Percentiles rank a stretch among this genome's conserved stretches.
Evolutionary conservation across 1,140 invertebrate species (phyloP).

Genomic region (Temnothorax nylanderi): DNA sequence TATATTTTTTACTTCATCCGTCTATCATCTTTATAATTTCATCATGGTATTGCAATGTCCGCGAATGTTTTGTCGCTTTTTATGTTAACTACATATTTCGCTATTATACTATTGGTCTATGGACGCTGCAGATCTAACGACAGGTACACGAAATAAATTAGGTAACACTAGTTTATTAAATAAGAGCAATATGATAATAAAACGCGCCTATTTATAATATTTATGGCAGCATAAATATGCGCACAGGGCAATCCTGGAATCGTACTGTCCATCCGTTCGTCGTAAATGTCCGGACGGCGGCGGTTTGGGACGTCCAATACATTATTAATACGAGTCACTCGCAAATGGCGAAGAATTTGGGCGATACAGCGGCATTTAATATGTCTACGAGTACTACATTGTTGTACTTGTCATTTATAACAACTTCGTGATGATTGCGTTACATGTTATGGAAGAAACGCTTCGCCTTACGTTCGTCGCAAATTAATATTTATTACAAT

Average conservation of each 20-base stretch:
- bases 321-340: background rate
- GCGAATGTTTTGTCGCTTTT: background rate
- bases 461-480: background rate
- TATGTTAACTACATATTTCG: background rate
- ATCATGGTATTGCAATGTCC: background rate
- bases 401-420: constrained; percentile 1
- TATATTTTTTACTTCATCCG: constrained; percentile 10
- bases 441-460: background rate
- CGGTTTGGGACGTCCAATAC: background rate
- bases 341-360: background rate
- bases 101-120: background rate
- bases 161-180: constrained; percentile 34
- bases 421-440: background rate
- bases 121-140: constrained; percentile 24
- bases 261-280: background rate
- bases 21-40: background rate
- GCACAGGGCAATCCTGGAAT: background rate
- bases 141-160: constrained; percentile 51
- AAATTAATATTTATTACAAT: constrained; percentile 9
- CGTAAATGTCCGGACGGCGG: background rate
- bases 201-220: constrained; percentile 37
- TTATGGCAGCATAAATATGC: constrained; percentile 53
- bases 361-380: background rate
- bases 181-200: constrained; percentile 27
- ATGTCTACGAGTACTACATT: background rate